Evolutionary conservation across 2,888 invertebrate species (phyloP).

Genomic region (Laspeyria flexula): DNA sequence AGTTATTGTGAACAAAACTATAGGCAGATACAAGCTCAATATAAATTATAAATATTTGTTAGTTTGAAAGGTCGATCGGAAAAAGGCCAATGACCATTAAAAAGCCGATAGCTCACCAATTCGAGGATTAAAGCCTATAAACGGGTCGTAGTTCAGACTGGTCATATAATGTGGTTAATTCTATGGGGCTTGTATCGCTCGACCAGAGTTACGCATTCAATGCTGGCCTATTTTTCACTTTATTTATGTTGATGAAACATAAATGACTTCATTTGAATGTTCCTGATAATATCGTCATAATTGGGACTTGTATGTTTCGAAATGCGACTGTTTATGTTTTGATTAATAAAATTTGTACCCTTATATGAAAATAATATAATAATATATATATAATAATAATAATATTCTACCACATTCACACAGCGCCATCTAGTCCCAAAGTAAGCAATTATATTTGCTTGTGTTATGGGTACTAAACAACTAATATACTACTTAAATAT

Average conservation of each 20-base stretch:
- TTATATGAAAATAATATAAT: too few species aligned
- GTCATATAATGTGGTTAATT: conserved; percentile 25
- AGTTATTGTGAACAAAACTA: too few species aligned
- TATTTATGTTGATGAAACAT: background rate
- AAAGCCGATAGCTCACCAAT: conserved; percentile 20
- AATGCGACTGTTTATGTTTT: too few species aligned
- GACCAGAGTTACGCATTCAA: conserved; percentile 9
- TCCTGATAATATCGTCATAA: background rate
- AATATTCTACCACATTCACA: too few species aligned
- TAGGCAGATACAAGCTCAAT: too few species aligned
- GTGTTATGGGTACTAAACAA: too few species aligned
- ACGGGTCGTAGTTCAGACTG: conserved; percentile 39
- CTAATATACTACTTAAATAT: too few species aligned
- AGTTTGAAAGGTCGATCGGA: background rate
- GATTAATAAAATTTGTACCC: too few species aligned
- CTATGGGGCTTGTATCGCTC: background rate
- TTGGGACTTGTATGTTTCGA: too few species aligned
- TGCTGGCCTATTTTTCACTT: background rate
- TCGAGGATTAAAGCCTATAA: conserved; percentile 52
- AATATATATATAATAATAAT: too few species aligned
- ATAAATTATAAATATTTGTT: background rate
- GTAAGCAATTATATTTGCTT: too few species aligned
- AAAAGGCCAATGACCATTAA: background rate
- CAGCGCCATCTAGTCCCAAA: too few species aligned
- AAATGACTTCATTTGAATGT: background rate